Base-by-base conservation (phyloP, 2,888 invertebrate genomes). In the Nymphalis polychloros region DNA sequence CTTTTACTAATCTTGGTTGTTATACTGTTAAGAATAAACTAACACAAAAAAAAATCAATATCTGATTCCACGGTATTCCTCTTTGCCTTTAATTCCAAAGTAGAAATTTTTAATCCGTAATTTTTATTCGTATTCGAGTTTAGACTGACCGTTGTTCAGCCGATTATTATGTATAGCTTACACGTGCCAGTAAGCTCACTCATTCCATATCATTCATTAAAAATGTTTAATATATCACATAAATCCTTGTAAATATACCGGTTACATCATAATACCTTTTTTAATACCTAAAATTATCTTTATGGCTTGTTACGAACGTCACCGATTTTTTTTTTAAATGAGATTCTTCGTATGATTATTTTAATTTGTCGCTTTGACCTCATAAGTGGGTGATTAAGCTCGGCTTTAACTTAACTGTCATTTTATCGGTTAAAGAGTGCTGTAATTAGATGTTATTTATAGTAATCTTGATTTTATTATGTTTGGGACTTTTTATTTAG, bases 371-470 rank as follows among this genome's bases (percentile, higher is more conserved):
- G 46, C 63, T 66, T 41, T 69, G 73, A 73, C 73, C 73, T 71
- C 68, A 68, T 72, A 72, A 73, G 64, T 46, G 19, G 55, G 60
- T 47, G 62, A 68, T 73, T 70, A 72, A 67, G 59, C 59, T 49
- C 48, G 46, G 60, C 63, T 63, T 68, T 64, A 61, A 64, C 61
- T 60, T 67, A 66, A 74, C 49, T 68, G 64, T 65, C 57, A 53
- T 62, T 71, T 73, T 73, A 72, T 65, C 64, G 53, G 63, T 61
- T 64, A 46, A 69, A 69, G 68, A 69, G 63, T 65, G 67, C 49
- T 59, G 50, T 71, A 74, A 74, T 75, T 73, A 73, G 27, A 57
- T 41, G 53, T 70, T 68, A 73, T 75, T 75, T 75, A 75, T 71
- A 67, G 62, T 72, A 52, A 66, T 59, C 49, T 60, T 63, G 52